Evolutionary conservation across 2,113 vertebrate genomes (phyloP).

Genomic region (Pantherophis guttatus): DNA sequence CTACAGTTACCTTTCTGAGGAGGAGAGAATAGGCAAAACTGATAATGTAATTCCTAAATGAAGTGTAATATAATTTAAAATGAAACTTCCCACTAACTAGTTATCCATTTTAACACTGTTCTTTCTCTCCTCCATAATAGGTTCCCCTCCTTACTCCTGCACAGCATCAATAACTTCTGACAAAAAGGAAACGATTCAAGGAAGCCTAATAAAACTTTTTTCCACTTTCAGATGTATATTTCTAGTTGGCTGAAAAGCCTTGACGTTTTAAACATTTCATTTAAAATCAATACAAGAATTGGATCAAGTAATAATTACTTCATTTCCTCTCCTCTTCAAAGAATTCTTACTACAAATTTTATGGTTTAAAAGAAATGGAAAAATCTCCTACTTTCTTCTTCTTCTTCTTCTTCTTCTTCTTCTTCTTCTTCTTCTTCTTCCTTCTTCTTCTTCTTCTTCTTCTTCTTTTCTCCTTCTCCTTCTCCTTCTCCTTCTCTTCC

Average conservation of each 20-base stretch:
- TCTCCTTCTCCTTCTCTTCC: no score
- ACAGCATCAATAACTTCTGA: neutral
- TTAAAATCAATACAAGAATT: neutral
- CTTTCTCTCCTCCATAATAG: neutral
- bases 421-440: no score
- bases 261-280: neutral
- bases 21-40: neutral
- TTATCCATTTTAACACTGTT: neutral
- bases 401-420: no score
- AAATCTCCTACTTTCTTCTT: neutral
- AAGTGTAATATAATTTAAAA: neutral
- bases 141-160: neutral
- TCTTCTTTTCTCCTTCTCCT: no score
- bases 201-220: neutral
- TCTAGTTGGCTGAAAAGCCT: neutral
- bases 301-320: neutral
- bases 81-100: neutral
- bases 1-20: neutral
- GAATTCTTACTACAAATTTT: neutral
- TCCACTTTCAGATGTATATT: neutral
- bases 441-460: accelerated
- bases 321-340: neutral
- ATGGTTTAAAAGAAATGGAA: neutral
- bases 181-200: neutral
- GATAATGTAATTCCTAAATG: neutral